Conservation (phyloP, 2,113 vertebrate genomes). For the Thymallus thymallus region DNA sequence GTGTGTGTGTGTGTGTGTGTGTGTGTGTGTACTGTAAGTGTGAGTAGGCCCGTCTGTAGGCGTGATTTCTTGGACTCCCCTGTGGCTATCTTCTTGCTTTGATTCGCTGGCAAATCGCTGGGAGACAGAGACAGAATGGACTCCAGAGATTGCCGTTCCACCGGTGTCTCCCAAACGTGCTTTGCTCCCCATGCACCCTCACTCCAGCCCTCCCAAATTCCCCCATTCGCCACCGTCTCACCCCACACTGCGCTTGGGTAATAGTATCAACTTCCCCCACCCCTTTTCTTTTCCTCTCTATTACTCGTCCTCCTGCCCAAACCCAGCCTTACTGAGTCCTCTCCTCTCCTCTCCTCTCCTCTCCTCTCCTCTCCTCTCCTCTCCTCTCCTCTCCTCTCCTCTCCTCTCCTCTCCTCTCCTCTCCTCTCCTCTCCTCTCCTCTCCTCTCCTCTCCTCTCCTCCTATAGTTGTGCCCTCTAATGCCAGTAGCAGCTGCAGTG, state of each 20-base stretch:
- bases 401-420: conserved; percentile 11
- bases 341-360: not conserved
- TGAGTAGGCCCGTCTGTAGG: conserved; percentile 36
- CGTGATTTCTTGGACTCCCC: conserved; percentile 57
- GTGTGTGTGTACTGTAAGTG: conserved; percentile 12
- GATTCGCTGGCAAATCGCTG: conserved; percentile 64
- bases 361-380: not conserved
- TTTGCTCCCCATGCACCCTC: conserved; percentile 62
- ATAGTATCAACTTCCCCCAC: conserved; percentile 47
- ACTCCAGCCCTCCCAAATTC: conserved; percentile 44
- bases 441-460: not conserved
- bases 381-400: conserved; percentile 11
- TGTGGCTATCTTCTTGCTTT: conserved; percentile 49
- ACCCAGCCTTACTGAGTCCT: not conserved
- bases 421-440: conserved; percentile 5
- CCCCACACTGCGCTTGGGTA: conserved; percentile 53
- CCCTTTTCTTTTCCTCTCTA: conserved; percentile 22
- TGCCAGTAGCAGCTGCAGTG: not conserved
- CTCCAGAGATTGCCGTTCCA: conserved; percentile 74
- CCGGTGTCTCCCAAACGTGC: conserved; percentile 67
- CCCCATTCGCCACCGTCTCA: conserved; percentile 60
- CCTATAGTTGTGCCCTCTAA: too few species aligned
- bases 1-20: not conserved
- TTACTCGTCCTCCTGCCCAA: conserved; percentile 15
- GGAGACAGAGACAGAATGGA: conserved; percentile 60